A percentile compares a stretch with the other conserved stretches of the same genome.
These are phyloP conservation scores for Propithecus perrieri DNA, from an alignment of 2,797 vertebrate genomes.

Conservation along the genomic window DNA sequence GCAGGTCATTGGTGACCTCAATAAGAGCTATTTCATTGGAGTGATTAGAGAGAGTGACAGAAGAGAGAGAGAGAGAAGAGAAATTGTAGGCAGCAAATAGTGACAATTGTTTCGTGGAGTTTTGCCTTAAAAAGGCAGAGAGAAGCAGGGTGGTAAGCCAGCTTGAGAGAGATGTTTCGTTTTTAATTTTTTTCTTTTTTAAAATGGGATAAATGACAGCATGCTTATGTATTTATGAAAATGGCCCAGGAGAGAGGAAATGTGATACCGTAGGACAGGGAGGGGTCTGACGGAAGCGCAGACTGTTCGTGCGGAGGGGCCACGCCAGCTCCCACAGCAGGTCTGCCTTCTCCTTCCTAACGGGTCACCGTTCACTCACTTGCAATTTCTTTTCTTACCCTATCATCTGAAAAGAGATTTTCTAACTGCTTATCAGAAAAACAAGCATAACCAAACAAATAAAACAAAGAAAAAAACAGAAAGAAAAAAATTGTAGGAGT, in stretches of 20 bases:
- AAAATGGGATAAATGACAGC: not conserved
- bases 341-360: not conserved
- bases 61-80: not conserved
- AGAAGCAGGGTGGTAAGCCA: not conserved
- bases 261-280: not conserved
- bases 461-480: not conserved
- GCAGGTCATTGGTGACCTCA: not conserved
- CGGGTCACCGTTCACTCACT: too few species aligned
- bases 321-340: not conserved
- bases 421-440: not conserved
- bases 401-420: not conserved
- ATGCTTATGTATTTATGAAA: not conserved
- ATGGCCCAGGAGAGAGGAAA: not conserved
- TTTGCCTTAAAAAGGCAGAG: not conserved
- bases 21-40: fast-evolving
- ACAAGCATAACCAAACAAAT: not conserved
- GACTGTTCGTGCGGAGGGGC: not conserved
- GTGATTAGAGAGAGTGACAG: not conserved
- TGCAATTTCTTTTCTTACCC: not conserved
- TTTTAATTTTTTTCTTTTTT: not conserved
- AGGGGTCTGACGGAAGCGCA: fast-evolving
- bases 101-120: fast-evolving
- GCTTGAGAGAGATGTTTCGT: not conserved
- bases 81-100: not conserved
- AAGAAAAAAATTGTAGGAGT: not conserved